phyloP scores from a whole-genome alignment of 2,113 vertebrate genomes.

The Malurus alboscapulatus region DNA sequence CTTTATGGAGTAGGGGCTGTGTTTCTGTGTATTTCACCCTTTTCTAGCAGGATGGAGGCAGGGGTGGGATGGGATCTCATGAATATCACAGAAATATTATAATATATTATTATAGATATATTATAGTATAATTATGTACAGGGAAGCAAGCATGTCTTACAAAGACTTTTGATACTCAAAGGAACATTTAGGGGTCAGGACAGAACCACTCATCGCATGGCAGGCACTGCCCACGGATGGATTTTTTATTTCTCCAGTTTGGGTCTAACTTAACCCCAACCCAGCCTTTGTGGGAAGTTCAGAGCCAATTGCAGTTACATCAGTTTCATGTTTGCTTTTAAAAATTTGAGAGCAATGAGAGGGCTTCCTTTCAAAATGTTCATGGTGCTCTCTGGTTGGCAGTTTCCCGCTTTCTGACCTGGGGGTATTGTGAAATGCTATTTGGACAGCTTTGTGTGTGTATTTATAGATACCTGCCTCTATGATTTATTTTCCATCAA shows the following conservation, averaged over 20 bases:
- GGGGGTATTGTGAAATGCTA: slow-evolving; percentile 36
- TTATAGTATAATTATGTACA: not conserved
- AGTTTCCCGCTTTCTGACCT: slow-evolving; percentile 40
- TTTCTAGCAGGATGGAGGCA: not conserved
- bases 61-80: not conserved
- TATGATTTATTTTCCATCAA: slow-evolving; percentile 54
- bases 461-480: slow-evolving; percentile 49
- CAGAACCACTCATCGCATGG: not conserved
- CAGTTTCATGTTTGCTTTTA: not conserved
- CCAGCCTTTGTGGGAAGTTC: not conserved
- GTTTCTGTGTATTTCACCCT: not conserved
- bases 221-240: not conserved
- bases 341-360: not conserved
- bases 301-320: not conserved
- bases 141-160: not conserved
- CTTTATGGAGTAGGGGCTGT: rapidly evolving
- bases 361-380: not conserved
- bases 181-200: not conserved
- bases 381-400: not conserved
- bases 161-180: not conserved
- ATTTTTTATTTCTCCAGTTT: not conserved
- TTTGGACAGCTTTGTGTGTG: slow-evolving; percentile 12
- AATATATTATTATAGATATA: not conserved
- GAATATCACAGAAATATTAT: not conserved
- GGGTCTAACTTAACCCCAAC: not conserved